Percentiles rank a stretch among this genome's conserved stretches.
Evolutionary conservation across 2,113 vertebrate species (phyloP).

Genomic region (Pipra filicauda): DNA sequence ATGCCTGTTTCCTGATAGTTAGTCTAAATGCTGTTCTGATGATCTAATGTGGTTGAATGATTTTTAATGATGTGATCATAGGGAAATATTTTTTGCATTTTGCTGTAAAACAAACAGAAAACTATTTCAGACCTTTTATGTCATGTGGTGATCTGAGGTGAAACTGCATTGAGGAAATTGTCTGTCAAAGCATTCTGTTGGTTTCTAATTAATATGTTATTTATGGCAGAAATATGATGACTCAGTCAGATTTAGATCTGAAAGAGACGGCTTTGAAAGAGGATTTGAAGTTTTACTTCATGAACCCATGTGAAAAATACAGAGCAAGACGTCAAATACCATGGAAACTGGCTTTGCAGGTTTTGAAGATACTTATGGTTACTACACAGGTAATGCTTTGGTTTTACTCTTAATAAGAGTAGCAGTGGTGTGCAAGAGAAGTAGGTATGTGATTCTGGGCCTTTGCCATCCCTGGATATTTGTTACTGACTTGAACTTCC

Average conservation of each 20-base stretch:
- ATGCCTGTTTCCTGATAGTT: neutral
- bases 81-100: neutral
- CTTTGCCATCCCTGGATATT: neutral
- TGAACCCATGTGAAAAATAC: constrained; percentile 98
- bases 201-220: constrained; percentile 21
- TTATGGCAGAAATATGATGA: constrained; percentile 70
- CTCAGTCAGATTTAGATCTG: constrained; percentile 69
- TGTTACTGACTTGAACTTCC: neutral
- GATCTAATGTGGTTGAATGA: neutral
- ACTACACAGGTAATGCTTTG: constrained; percentile 86
- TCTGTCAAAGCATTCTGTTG: neutral
- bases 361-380: constrained; percentile 96
- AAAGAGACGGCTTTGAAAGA: constrained; percentile 82
- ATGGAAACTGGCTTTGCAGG: constrained; percentile 94
- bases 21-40: neutral
- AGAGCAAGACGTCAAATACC: constrained; percentile 85
- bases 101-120: neutral
- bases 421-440: neutral
- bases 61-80: neutral
- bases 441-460: neutral
- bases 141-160: neutral
- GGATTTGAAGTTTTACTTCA: constrained; percentile 95
- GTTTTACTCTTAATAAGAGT: neutral
- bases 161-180: neutral
- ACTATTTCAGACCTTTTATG: neutral